A percentile compares a stretch with the other conserved stretches of the same genome.
phyloP scores from a whole-genome alignment of 1,140 invertebrate genomes.

The Littorina saxatilis region DNA sequence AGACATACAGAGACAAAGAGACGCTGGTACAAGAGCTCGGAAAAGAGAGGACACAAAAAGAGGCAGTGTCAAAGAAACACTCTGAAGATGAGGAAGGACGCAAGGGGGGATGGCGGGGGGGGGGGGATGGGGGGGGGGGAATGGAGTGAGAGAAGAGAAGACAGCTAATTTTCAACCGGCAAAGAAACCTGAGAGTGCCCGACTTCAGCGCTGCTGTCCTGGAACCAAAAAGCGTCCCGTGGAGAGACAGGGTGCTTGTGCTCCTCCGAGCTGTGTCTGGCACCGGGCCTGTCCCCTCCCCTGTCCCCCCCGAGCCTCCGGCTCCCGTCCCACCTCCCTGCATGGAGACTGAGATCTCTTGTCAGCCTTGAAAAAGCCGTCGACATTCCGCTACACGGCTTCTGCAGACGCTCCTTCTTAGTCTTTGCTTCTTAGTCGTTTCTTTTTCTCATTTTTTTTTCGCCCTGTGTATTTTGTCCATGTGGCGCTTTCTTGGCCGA shows the following conservation, averaged over 20 bases:
- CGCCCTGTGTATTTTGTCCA: no score
- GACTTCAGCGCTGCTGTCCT: conserved; percentile 29
- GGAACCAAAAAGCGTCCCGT: neutral
- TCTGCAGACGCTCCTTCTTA: neutral
- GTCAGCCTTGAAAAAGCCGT: no score
- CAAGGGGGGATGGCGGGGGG: neutral
- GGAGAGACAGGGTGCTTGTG: neutral
- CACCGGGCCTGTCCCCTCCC: neutral
- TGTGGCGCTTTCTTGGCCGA: no score
- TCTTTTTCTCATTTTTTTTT: no score
- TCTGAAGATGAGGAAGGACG: neutral
- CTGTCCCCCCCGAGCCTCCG: neutral
- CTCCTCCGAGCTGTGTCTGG: neutral
- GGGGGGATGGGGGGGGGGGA: neutral
- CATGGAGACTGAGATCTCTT: no score
- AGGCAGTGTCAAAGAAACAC: neutral
- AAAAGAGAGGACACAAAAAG: neutral
- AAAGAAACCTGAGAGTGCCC: neutral
- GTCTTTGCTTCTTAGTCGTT: no score
- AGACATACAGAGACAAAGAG: conserved; percentile 20
- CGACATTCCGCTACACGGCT: conserved; percentile 20
- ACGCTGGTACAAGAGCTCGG: neutral
- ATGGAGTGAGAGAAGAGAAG: conserved; percentile 16
- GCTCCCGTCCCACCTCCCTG: no score
- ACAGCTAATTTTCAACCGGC: conserved; percentile 20